Evolutionary conservation across 2,888 invertebrate species (phyloP).

Genomic region (Eucera pruinosa): DNA sequence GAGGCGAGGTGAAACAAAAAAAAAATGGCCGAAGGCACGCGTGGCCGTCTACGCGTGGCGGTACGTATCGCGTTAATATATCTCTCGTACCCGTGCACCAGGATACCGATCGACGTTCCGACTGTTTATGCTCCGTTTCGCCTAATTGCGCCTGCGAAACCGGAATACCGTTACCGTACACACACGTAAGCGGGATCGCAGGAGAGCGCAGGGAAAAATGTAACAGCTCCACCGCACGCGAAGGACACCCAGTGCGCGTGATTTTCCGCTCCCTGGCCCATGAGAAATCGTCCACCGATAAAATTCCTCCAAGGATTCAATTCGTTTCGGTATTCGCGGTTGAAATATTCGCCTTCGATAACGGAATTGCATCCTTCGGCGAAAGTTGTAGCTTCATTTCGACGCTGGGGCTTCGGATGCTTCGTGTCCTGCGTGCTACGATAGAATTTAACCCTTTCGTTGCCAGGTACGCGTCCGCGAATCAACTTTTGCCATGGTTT

Average conservation of each 20-base stretch:
- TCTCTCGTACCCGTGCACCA: conserved; percentile 17
- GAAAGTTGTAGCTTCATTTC: no score
- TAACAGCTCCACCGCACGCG: conserved; percentile 32
- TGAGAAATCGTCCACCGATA: no score
- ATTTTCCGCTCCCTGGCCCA: conserved; percentile 35
- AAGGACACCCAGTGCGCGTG: conserved; percentile 39
- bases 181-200: conserved; percentile 10
- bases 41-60: no score
- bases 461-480: no score
- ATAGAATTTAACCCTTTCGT: no score
- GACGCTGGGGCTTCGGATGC: no score
- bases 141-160: conserved; percentile 62
- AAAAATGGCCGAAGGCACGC: not conserved
- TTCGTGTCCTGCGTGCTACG: no score
- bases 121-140: conserved; percentile 62
- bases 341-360: no score
- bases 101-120: conserved; percentile 41
- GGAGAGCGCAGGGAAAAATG: not conserved
- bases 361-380: no score
- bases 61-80: conserved; percentile 24
- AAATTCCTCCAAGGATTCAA: no score
- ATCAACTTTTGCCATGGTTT: no score
- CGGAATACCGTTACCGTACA: conserved; percentile 57
- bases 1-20: not conserved
- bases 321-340: no score